Conservation (phyloP, 2,113 vertebrate species). For the Scomber japonicus region DNA sequence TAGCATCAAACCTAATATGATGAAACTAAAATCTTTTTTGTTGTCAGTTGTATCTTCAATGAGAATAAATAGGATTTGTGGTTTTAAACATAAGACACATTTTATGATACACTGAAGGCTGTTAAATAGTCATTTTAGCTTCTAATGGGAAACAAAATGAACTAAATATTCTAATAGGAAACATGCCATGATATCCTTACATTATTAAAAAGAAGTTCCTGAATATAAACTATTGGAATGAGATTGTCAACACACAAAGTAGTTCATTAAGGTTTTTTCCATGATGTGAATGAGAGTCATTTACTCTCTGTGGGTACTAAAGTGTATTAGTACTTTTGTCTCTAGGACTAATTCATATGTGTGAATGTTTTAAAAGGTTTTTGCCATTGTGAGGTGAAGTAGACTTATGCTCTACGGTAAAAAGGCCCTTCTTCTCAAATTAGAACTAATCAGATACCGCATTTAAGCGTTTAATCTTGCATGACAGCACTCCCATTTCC, state of each 20-base stretch:
- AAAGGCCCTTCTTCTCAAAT: neutral
- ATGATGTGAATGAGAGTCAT: conserved; percentile 1
- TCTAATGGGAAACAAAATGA: too few species aligned
- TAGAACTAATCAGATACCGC: neutral
- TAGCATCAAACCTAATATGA: too few species aligned
- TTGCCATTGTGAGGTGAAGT: too few species aligned
- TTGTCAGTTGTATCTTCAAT: neutral
- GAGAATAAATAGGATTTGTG: too few species aligned
- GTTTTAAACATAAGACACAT: too few species aligned
- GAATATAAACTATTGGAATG: neutral
- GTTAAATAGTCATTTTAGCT: too few species aligned
- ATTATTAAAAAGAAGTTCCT: neutral
- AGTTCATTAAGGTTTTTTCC: neutral
- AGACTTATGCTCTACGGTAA: neutral
- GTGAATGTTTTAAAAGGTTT: neutral
- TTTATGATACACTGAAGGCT: neutral
- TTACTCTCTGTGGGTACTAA: neutral
- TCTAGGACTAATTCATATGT: neutral
- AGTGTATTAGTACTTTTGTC: neutral
- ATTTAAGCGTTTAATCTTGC: conserved; percentile 21
- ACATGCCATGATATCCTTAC: neutral
- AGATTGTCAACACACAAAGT: neutral
- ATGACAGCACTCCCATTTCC: conserved; percentile 33
- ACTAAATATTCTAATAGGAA: too few species aligned
- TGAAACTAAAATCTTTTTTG: neutral